Conservation (phyloP, 2,888 invertebrate genomes). For the Brachypalpus laphriformis region DNA sequence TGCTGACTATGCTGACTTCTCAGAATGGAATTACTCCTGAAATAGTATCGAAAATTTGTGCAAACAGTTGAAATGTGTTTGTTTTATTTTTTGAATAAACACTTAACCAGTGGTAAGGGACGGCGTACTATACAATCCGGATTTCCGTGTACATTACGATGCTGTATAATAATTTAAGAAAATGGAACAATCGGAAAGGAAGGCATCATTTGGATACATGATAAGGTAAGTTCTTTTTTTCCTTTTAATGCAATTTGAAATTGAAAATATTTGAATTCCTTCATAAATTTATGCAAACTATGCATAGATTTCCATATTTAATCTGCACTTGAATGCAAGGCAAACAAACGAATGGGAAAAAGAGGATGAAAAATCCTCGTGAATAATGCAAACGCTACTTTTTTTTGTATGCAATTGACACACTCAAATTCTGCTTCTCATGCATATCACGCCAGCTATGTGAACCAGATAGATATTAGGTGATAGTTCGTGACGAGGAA, state of each 20-base stretch:
- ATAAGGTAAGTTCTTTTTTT: slow-evolving; percentile 53
- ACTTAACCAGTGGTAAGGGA: slow-evolving; percentile 36
- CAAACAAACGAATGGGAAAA: not conserved
- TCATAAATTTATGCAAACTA: not conserved
- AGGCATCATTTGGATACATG: slow-evolving; percentile 69
- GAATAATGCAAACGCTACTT: not conserved
- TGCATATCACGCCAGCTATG: not conserved
- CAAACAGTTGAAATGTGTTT: slow-evolving; percentile 60
- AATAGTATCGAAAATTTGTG: slow-evolving; percentile 43
- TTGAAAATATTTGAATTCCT: not conserved
- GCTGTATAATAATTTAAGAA: slow-evolving; percentile 64
- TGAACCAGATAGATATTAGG: not conserved
- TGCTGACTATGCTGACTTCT: slow-evolving; percentile 38
- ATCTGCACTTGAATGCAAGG: not conserved
- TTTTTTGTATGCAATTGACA: not conserved
- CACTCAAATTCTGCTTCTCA: not conserved
- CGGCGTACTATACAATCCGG: slow-evolving; percentile 59
- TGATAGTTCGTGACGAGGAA: not conserved
- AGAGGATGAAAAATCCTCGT: not conserved
- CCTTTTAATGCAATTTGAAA: not conserved
- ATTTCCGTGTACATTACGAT: slow-evolving; percentile 57
- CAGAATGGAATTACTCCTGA: slow-evolving; percentile 1
- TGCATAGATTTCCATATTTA: not conserved
- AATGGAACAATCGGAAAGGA: slow-evolving; percentile 69
- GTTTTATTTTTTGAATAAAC: slow-evolving; percentile 19